Conservation (phyloP, 2,797 vertebrate genomes). For the Xyrichtys novacula region DNA sequence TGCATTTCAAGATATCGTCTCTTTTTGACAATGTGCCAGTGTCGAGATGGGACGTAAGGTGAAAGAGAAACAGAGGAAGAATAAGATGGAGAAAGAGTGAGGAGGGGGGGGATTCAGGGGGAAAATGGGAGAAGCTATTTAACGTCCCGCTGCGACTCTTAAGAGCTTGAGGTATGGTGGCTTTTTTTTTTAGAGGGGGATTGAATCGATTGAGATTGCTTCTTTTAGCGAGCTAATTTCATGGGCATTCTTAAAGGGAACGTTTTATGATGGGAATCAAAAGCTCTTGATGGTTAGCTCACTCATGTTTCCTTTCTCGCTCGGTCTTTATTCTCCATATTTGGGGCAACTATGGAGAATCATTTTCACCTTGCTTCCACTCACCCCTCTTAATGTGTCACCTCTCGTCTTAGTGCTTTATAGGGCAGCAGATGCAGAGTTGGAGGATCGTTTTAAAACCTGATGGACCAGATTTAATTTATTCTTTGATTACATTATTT, state of each 20-base stretch:
- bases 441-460: slow-evolving; percentile 33
- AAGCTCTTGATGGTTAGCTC: slow-evolving; percentile 70
- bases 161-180: slow-evolving; percentile 67
- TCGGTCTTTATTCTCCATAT: slow-evolving; percentile 59
- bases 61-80: slow-evolving; percentile 43
- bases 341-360: slow-evolving; percentile 66
- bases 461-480: too few relatives aligned
- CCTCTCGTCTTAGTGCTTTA: slow-evolving; percentile 25
- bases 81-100: slow-evolving; percentile 15
- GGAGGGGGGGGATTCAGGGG: slow-evolving; percentile 16
- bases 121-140: slow-evolving; percentile 63
- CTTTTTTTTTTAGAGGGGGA: slow-evolving; percentile 63
- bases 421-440: slow-evolving; percentile 25
- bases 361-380: slow-evolving; percentile 18
- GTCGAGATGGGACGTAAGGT: slow-evolving; percentile 35
- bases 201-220: slow-evolving; percentile 79
- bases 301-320: slow-evolving; percentile 54
- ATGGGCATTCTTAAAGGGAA: slow-evolving; percentile 77
- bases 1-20: slow-evolving; percentile 32
- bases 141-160: slow-evolving; percentile 72
- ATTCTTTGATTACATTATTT: too few relatives aligned
- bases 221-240: slow-evolving; percentile 80
- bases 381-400: slow-evolving; percentile 10
- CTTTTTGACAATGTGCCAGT: slow-evolving; percentile 32
- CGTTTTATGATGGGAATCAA: slow-evolving; percentile 72